Evolutionary conservation across 2,113 vertebrate species (phyloP), one percentile per base, ranked within the genome.

Genomic region (Brachyhypopomus gauderio): DNA sequence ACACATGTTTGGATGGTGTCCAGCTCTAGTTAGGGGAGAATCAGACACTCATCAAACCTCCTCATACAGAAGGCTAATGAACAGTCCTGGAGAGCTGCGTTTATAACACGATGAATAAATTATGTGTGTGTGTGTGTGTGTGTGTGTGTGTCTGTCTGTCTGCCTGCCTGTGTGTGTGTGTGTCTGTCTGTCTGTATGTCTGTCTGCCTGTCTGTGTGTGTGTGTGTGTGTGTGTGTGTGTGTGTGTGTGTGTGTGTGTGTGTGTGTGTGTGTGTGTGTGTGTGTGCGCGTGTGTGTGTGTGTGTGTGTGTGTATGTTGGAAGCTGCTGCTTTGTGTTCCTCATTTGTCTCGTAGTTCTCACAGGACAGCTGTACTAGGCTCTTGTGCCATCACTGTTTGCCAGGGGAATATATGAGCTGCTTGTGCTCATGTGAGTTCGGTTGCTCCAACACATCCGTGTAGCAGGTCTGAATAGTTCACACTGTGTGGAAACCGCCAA

Each of bases 1-100:
- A 86, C 86, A 87, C 75, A 84, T 85, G 79, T 88, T 89, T 91
- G 85, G 90, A 90, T 76, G 66, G 11, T 3, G 25, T 86, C 90
- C 89, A 90, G 81, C 64, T 36, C 77, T 83, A 78, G 81, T 86
- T 86, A 83, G 79, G 19, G 83, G 84, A 19, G 79, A 75, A 87
- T 87, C 85, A 83, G 72, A 88, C 82, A 84, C 75, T 84, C 75
- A 73, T 60, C 59, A 75, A 9, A 38, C 77, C 75, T 45, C 56
- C 84, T 84, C 80, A 85, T 63, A 80, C 36, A 77, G 34, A 4
- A 52, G 25, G 63, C 75, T 84, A 87, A 87, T 73, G 58, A 75
- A 88, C 74, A 66, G 55, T 66, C 56, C 22, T 72, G 36, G 62
- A 84, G 72, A 76, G 55, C 34, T 30, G 55, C 6, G 72, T 73